These are phyloP conservation scores for Cerastoderma edule DNA, from an alignment of 2,888 invertebrate species.

Conservation along the genomic window DNA sequence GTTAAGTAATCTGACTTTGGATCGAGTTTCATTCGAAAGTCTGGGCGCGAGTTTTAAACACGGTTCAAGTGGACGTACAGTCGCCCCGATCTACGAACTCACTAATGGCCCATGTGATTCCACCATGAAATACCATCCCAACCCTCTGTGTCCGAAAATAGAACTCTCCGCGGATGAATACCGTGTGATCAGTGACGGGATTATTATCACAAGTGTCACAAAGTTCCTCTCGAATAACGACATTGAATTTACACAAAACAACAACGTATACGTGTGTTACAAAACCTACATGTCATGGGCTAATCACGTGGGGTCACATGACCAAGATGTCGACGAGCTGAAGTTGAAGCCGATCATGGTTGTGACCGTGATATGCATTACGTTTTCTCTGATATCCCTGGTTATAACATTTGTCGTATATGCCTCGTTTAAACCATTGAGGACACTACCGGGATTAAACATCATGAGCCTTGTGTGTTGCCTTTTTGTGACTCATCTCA, in stretches of 20 bases:
- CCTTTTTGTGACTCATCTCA: slow-evolving; percentile 24
- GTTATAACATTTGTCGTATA: slow-evolving; percentile 32
- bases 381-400: slow-evolving; percentile 40
- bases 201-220: not conserved
- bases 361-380: slow-evolving; percentile 38
- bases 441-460: slow-evolving; percentile 45
- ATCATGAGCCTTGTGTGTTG: slow-evolving; percentile 34
- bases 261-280: slow-evolving; percentile 9
- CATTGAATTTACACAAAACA: not conserved
- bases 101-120: not conserved
- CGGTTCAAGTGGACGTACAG: too few species aligned
- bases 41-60: not conserved
- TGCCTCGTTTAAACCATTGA: slow-evolving; percentile 16
- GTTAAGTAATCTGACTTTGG: not conserved
- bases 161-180: not conserved
- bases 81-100: not conserved
- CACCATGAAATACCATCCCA: not conserved
- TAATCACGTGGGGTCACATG: not conserved
- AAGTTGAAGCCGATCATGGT: not conserved
- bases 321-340: not conserved
- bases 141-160: slow-evolving; percentile 15
- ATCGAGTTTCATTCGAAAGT: not conserved
- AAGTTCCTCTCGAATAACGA: not conserved
- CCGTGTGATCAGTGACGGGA: not conserved
- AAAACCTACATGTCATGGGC: not conserved